Percentiles rank a stretch among this genome's conserved stretches.
Evolutionary conservation across 92 coral and sea anemone genomes (phyloP).

Genomic region (Epizoanthus stellaris): DNA sequence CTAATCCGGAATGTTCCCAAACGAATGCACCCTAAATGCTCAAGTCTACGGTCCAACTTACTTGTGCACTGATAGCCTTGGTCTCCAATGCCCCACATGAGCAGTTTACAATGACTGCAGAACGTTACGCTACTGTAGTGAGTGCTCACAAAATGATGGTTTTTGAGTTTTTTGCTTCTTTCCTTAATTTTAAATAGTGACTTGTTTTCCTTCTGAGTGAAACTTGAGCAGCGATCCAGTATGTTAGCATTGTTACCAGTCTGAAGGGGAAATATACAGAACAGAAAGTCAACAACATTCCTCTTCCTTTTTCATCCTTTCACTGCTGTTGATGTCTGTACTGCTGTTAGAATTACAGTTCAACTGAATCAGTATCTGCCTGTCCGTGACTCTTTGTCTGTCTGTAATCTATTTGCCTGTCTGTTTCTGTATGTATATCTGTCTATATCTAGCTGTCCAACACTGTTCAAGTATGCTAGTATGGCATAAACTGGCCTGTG

Average conservation of each 20-base stretch:
- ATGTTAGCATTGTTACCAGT: constrained; percentile 76
- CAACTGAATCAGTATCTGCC: neutral
- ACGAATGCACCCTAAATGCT: too few species aligned
- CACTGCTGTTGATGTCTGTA: neutral
- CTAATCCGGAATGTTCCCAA: too few species aligned
- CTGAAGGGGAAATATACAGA: constrained; percentile 28
- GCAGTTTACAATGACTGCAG: constrained; percentile 86
- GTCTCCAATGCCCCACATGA: constrained; percentile 96
- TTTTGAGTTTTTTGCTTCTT: constrained; percentile 86
- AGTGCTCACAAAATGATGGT: constrained; percentile 82
- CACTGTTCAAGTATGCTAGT: neutral
- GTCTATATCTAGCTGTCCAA: neutral
- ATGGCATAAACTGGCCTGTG: too few species aligned
- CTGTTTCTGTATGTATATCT: neutral
- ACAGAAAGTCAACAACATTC: neutral
- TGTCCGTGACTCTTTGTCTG: neutral
- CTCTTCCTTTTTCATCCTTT: neutral
- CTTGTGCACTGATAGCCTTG: constrained; percentile 98
- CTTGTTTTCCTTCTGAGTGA: constrained; percentile 86
- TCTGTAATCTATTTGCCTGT: neutral
- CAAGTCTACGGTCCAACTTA: constrained; percentile 32
- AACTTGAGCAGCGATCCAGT: constrained; percentile 84
- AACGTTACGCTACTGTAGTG: constrained; percentile 83
- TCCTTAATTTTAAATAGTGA: constrained; percentile 77
- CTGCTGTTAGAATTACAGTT: neutral